Evolutionary conservation across 2,888 invertebrate species (phyloP).

Genomic region (Heliconius ismenius): DNA sequence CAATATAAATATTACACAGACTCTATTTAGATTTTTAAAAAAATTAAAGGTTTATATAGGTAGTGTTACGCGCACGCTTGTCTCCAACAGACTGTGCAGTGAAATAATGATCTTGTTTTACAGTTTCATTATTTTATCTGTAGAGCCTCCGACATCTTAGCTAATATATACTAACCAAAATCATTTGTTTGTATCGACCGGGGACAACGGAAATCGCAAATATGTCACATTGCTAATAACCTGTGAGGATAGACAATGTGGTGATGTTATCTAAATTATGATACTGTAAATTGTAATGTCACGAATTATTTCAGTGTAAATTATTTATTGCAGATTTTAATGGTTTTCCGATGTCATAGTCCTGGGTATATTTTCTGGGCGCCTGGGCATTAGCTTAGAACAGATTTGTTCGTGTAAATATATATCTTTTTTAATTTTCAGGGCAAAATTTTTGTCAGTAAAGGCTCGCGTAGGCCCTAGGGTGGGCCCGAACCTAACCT

Average conservation of each 20-base stretch:
- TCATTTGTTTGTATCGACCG: constrained; percentile 23
- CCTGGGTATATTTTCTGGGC: too few species aligned
- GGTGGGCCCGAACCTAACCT: too few species aligned
- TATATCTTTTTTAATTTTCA: too few species aligned
- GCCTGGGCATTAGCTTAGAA: too few species aligned
- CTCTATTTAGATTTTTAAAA: neutral
- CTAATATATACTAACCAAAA: constrained; percentile 32
- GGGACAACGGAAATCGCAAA: constrained; percentile 26
- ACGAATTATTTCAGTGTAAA: neutral
- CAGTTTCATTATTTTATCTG: constrained; percentile 31
- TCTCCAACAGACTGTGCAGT: constrained; percentile 53
- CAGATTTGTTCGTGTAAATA: too few species aligned
- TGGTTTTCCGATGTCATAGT: too few species aligned
- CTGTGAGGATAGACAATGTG: constrained; percentile 21
- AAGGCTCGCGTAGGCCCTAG: too few species aligned
- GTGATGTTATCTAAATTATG: neutral
- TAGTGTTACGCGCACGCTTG: constrained; percentile 50
- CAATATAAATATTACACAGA: neutral
- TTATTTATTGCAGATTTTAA: too few species aligned
- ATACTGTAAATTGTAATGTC: constrained; percentile 50
- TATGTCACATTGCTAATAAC: constrained; percentile 22
- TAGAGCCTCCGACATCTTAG: constrained; percentile 29
- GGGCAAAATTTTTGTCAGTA: too few species aligned
- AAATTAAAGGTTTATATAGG: neutral
- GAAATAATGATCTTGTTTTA: constrained; percentile 45